Evolutionary conservation across 2,888 invertebrate species (phyloP).

Genomic region (Linnaemya tessellans): DNA sequence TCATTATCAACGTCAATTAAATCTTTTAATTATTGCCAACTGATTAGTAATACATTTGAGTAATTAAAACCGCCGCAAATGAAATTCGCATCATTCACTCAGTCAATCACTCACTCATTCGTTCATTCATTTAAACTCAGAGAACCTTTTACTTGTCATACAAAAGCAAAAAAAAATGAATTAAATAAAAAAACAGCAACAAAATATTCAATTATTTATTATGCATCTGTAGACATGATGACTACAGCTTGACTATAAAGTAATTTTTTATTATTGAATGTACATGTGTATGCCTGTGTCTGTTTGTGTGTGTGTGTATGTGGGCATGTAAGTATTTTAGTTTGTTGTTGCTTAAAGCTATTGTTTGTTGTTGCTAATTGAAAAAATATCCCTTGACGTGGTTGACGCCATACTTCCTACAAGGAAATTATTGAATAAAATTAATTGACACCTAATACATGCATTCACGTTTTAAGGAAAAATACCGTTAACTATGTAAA

Average conservation of each 20-base stretch:
- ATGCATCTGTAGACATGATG: slow-evolving; percentile 69
- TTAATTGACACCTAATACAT: too few species aligned
- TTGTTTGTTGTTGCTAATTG: slow-evolving; percentile 35
- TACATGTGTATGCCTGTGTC: background rate
- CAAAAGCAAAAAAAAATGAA: slow-evolving; percentile 1
- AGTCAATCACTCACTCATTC: slow-evolving; percentile 44
- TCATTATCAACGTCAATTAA: slow-evolving; percentile 57
- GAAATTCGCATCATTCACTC: slow-evolving; percentile 41
- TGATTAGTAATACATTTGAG: slow-evolving; percentile 65
- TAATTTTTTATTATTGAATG: slow-evolving; percentile 41
- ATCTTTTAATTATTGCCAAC: slow-evolving; percentile 58
- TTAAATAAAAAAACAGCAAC: slow-evolving; percentile 11
- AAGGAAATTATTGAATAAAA: slow-evolving; percentile 30
- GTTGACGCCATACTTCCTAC: slow-evolving; percentile 53
- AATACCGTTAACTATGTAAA: slow-evolving; percentile 1
- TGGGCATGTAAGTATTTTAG: too few species aligned
- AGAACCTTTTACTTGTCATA: slow-evolving; percentile 37
- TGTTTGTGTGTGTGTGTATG: background rate
- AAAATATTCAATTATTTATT: slow-evolving; percentile 64
- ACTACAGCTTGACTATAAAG: slow-evolving; percentile 63
- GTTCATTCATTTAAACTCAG: slow-evolving; percentile 38
- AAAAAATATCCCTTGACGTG: slow-evolving; percentile 8
- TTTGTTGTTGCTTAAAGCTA: background rate
- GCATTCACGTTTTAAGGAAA: background rate
- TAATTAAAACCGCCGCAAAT: slow-evolving; percentile 56